Base-by-base conservation (phyloP, 2,888 invertebrate species). In the Apamea epomidion region DNA sequence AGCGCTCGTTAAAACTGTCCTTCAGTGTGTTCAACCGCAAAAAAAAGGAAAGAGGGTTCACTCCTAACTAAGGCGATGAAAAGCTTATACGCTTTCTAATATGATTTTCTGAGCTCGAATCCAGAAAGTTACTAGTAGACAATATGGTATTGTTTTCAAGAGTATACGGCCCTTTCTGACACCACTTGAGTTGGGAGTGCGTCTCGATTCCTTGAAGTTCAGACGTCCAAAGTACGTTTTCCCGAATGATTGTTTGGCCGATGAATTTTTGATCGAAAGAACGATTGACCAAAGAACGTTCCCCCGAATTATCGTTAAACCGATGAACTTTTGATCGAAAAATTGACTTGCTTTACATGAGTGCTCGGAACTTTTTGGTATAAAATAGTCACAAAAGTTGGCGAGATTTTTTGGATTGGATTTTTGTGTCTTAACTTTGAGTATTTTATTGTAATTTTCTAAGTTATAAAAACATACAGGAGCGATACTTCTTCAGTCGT, bases 1-100 rank as follows among this genome's bases (percentile, higher is more conserved):
- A 72, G 32, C 10, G 60, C 16, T 72, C 42, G 25, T 82, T 71
- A 16, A 76, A 67, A 62, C 37, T n/a, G 45, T 45, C 18, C 7
- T n/a, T 29, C 7, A 18, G 54, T 58, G 54, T 42, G 65, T 25
- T 42, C 29, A 21, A 29, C 2, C 4, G 16, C 16, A 54, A 45
- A 45, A 48, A 45, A 45, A 3, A 0, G 16, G 2, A 12, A 42
- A 75, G 32, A 60, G 60, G 67, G n/a, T 51, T 42, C 16, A 80
- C 32, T 74, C 4, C 2, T 37, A 48, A 12, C 45, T 76, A 62
- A 37, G 16, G 45, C 18, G 12, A 42, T 54, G 12, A 65, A 45
- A 54, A 78, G 8, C 1, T 74, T 42, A 16, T 6, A 10, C 3
- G 10, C 4, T 48, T 45, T 32, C 21, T 18, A 6, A 21, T 48